Percentiles rank a stretch among this genome's conserved stretches.
Conservation (phyloP, 2,888 invertebrate species). For the Brachyopa scutellaris region DNA sequence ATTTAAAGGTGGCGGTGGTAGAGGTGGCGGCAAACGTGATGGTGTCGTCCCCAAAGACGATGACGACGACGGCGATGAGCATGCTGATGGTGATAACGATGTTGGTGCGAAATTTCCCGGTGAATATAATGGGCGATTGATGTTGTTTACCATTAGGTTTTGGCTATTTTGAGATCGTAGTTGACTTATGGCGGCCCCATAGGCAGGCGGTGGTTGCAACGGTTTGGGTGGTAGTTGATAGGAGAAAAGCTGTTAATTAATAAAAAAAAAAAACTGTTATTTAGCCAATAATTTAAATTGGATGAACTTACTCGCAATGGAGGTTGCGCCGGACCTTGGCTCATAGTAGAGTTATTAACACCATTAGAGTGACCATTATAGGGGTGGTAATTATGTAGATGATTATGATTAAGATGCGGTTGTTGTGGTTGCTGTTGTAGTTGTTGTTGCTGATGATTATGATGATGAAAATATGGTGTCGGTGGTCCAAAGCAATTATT, state of each 20-base stretch:
- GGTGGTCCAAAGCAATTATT: conserved; percentile 64
- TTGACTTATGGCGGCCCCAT: conserved; percentile 82
- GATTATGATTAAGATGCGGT: conserved; percentile 74
- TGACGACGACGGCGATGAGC: conserved; percentile 21
- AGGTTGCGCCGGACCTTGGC: conserved; percentile 75
- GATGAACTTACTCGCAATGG: conserved; percentile 78
- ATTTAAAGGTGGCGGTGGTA: conserved; percentile 58
- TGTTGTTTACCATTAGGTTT: conserved; percentile 74
- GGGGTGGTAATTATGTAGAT: conserved; percentile 68
- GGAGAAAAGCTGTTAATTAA: conserved; percentile 77
- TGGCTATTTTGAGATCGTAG: conserved; percentile 82
- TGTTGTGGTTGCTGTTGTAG: conserved; percentile 57
- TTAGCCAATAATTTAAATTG: background rate
- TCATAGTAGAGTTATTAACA: conserved; percentile 30
- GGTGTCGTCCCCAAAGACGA: conserved; percentile 9
- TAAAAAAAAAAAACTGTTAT: background rate
- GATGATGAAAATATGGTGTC: conserved; percentile 61
- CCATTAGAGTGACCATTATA: conserved; percentile 40
- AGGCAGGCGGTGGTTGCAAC: conserved; percentile 81
- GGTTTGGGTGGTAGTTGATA: conserved; percentile 76
- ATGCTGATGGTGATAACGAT: conserved; percentile 49
- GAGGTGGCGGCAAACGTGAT: conserved; percentile 44
- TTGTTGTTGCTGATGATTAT: conserved; percentile 66
- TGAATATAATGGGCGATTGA: conserved; percentile 50
- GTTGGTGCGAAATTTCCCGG: conserved; percentile 47